Conservation (phyloP, 2,888 invertebrate genomes). For the Leistus spinibarbis region DNA sequence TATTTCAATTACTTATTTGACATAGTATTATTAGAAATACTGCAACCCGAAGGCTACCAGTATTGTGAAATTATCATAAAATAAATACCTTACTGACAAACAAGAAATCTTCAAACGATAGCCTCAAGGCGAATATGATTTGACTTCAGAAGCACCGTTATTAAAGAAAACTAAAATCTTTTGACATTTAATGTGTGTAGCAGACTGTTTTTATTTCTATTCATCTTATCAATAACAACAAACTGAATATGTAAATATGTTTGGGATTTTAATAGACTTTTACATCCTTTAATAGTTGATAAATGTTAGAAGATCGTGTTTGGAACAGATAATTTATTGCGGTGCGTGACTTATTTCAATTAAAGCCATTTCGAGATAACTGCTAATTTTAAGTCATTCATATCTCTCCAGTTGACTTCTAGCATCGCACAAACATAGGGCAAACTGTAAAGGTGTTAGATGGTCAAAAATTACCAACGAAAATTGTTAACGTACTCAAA, state of each 20-base stretch:
- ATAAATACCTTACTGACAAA: too few relatives aligned
- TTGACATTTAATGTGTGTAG: not conserved
- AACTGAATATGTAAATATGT: conserved; percentile 36
- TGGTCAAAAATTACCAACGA: conserved; percentile 29
- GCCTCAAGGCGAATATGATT: too few relatives aligned
- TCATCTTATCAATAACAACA: not conserved
- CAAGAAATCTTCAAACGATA: too few relatives aligned
- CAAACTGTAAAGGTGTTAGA: conserved; percentile 28
- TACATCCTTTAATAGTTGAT: conserved; percentile 34
- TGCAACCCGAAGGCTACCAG: too few relatives aligned
- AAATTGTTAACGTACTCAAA: conserved; percentile 20
- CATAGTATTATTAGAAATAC: too few relatives aligned
- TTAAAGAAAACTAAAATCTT: not conserved
- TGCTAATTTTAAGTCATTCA: conserved; percentile 37
- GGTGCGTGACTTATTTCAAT: conserved; percentile 38
- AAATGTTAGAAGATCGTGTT: conserved; percentile 37
- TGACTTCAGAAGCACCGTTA: too few relatives aligned
- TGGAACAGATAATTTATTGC: conserved; percentile 34
- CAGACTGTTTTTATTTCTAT: not conserved
- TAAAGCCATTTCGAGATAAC: conserved; percentile 30
- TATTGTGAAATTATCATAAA: too few relatives aligned
- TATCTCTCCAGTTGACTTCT: conserved; percentile 21
- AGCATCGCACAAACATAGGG: conserved; percentile 16
- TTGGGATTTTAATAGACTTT: conserved; percentile 29
- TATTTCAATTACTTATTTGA: too few relatives aligned